Evolutionary conservation across 1,140 invertebrate genomes (phyloP).

Genomic region (Caenorhabditis tropicalis): DNA sequence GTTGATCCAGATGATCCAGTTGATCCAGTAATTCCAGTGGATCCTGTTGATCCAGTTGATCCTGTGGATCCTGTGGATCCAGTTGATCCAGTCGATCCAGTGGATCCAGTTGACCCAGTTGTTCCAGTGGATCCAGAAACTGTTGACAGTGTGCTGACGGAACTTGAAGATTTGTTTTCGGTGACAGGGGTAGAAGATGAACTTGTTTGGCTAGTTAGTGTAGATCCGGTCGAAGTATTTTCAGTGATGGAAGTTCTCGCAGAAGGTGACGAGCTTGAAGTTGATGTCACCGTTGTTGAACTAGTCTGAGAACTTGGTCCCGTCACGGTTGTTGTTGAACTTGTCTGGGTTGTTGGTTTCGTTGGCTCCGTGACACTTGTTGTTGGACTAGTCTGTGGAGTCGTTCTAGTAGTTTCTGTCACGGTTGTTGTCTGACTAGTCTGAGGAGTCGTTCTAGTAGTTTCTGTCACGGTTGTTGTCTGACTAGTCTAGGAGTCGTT

Average conservation of each 20-base stretch:
- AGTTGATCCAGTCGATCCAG: neutral
- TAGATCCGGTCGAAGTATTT: neutral
- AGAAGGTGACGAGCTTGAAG: neutral
- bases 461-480: neutral
- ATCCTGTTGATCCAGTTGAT: too few relatives aligned
- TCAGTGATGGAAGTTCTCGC: neutral
- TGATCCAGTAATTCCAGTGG: too few relatives aligned
- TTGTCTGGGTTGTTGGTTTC: neutral
- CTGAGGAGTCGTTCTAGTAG: neutral
- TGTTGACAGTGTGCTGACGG: neutral
- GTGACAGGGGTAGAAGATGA: too few relatives aligned
- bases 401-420: neutral
- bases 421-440: neutral
- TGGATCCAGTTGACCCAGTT: neutral
- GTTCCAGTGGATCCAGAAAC: neutral
- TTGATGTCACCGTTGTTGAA: neutral
- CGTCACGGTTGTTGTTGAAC: neutral
- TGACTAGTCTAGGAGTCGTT: neutral
- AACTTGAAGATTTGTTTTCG: neutral
- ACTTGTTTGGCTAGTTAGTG: neutral
- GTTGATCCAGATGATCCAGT: neutral
- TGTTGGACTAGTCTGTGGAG: neutral
- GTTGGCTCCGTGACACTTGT: neutral
- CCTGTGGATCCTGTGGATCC: neutral
- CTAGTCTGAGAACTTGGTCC: too few relatives aligned